phyloP scores from a whole-genome alignment of 2,797 vertebrate species.

The Lithobates pipiens region DNA sequence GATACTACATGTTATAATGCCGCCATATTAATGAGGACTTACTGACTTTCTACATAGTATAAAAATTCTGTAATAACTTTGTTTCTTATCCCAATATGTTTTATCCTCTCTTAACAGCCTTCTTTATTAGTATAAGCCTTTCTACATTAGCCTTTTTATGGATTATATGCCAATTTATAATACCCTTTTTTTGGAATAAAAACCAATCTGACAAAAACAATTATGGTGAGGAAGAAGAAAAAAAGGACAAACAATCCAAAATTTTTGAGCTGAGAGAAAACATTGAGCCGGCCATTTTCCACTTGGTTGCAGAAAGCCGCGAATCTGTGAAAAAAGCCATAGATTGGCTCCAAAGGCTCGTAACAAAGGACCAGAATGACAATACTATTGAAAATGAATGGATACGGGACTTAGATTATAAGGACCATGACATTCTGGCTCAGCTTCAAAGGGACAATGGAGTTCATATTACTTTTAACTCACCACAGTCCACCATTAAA shows the following conservation, averaged over 20 bases:
- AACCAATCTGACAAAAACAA: no score
- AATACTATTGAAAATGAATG: conserved; percentile 67
- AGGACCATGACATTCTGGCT: conserved; percentile 69
- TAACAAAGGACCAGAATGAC: conserved; percentile 76
- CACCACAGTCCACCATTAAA: conserved; percentile 68
- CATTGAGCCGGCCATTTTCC: conserved; percentile 72
- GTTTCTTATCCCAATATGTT: no score
- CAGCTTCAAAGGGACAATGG: conserved; percentile 75
- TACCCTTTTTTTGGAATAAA: no score
- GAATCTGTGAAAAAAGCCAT: conserved; percentile 68
- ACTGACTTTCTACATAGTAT: no score
- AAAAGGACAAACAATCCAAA: neutral
- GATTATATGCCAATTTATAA: no score
- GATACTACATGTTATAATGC: no score
- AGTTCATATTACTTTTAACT: conserved; percentile 70
- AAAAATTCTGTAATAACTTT: no score
- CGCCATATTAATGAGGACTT: no score
- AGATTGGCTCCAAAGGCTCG: conserved; percentile 72
- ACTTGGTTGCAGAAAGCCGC: conserved; percentile 80
- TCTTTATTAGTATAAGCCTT: no score
- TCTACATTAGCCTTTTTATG: no score
- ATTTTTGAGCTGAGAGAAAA: conserved; percentile 69
- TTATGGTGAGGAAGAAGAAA: no score
- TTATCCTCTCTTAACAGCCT: no score
- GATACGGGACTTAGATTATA: conserved; percentile 65